Evolutionary conservation across 2,888 invertebrate genomes (phyloP).

Genomic region (Drosophila hamatofila): DNA sequence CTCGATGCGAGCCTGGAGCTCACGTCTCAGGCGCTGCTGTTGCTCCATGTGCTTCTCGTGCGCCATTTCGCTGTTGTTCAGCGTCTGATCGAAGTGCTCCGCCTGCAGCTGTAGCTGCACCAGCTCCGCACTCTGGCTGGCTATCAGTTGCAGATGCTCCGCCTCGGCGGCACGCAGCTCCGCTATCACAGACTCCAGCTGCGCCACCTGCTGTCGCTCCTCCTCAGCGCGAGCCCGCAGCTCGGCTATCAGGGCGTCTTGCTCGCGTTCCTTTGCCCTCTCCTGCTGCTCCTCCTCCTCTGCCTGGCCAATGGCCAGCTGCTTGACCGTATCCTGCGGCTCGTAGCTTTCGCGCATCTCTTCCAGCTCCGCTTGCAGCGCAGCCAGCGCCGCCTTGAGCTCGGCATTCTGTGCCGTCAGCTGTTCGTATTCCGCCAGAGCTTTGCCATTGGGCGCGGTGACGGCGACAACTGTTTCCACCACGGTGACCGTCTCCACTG

Average conservation of each 20-base stretch:
- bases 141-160: constrained; percentile 86
- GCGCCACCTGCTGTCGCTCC: background rate
- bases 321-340: constrained; percentile 43
- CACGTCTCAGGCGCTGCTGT: constrained; percentile 74
- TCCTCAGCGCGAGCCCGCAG: constrained; percentile 13
- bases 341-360: constrained; percentile 76
- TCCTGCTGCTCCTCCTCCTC: constrained; percentile 3
- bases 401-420: constrained; percentile 81
- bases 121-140: constrained; percentile 84
- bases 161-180: constrained; percentile 75
- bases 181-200: constrained; percentile 1
- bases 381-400: constrained; percentile 72
- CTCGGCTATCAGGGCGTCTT: constrained; percentile 14
- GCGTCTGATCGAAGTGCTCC: constrained; percentile 72
- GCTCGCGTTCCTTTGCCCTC: background rate
- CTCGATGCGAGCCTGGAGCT: constrained; percentile 69
- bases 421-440: constrained; percentile 82
- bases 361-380: constrained; percentile 65
- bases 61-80: constrained; percentile 77
- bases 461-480: constrained; percentile 82
- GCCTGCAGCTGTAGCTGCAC: constrained; percentile 62
- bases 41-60: constrained; percentile 81
- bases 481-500: constrained; percentile 81
- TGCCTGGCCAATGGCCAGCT: constrained; percentile 40
- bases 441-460: constrained; percentile 83